Percentiles rank a stretch among this genome's conserved stretches.
phyloP scores from a whole-genome alignment of 2,113 vertebrate species.

The Rhineura floridana region DNA sequence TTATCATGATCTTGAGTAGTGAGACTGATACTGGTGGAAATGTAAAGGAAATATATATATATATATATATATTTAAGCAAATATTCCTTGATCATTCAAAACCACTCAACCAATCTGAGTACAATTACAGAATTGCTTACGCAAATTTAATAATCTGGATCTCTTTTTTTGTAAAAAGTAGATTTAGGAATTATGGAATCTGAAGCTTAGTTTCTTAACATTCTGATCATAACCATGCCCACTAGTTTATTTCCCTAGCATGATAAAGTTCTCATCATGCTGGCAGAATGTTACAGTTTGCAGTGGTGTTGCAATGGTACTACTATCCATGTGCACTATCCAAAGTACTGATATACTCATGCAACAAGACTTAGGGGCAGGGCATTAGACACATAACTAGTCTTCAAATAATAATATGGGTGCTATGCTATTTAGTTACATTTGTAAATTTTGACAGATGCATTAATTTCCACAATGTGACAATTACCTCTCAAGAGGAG shows the following conservation, averaged over 20 bases:
- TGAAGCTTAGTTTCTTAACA: neutral
- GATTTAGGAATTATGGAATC: neutral
- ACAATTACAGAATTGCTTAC: neutral
- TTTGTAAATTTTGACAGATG: neutral
- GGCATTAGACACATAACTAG: neutral
- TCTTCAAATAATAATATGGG: too few relatives aligned
- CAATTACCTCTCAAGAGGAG: conserved; percentile 85
- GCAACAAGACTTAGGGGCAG: too few relatives aligned
- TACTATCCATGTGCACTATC: neutral
- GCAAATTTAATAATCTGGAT: neutral
- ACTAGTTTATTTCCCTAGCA: neutral
- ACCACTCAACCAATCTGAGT: neutral
- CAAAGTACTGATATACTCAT: neutral
- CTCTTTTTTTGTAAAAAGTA: neutral
- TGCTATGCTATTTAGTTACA: neutral
- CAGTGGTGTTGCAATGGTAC: fast-evolving
- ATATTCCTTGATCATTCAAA: neutral
- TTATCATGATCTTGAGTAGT: conserved; percentile 48
- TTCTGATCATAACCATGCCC: neutral
- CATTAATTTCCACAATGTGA: neutral
- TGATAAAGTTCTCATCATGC: neutral
- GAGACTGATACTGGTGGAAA: conserved; percentile 28
- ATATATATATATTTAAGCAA: conserved; percentile 39
- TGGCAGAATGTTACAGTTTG: neutral
- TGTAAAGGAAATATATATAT: conserved; percentile 41